A percentile compares a stretch with the other conserved stretches of the same genome.
Evolutionary conservation across 2,888 invertebrate species (phyloP).

Genomic region (Sinopyrophorus schimmeli): DNA sequence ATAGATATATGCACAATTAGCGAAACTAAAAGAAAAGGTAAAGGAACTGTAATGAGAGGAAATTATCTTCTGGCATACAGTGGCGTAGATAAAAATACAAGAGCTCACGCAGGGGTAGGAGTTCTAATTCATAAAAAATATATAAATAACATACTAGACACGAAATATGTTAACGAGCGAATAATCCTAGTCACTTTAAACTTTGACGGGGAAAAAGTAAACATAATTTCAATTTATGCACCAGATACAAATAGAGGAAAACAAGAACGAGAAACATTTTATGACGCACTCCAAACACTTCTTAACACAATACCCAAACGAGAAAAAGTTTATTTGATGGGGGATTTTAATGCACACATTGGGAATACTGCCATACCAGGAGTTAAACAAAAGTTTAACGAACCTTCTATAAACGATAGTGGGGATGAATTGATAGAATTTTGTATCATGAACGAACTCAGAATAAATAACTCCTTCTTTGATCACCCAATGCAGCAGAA

Average conservation of each 20-base stretch:
- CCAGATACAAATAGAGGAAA: not conserved
- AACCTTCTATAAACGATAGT: no score
- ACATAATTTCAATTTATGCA: constrained; percentile 2
- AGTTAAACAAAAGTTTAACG: no score
- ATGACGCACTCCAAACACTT: not conserved
- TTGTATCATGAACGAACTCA: constrained; percentile 3
- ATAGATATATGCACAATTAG: constrained; percentile 1
- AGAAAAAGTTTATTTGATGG: not conserved
- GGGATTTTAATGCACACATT: constrained; percentile 2
- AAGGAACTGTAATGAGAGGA: constrained; percentile 9
- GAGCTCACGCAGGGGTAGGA: constrained; percentile 8
- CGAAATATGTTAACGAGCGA: constrained; percentile 6
- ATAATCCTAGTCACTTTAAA: constrained; percentile 7
- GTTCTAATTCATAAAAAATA: constrained; percentile 1
- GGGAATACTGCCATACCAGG: no score
- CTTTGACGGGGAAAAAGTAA: not conserved
- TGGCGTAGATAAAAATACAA: constrained; percentile 4
- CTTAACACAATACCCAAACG: not conserved
- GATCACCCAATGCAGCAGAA: constrained; percentile 1
- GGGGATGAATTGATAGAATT: constrained; percentile 4
- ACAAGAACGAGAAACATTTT: constrained; percentile 4
- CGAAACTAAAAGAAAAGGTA: constrained; percentile 7
- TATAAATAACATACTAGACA: constrained; percentile 1
- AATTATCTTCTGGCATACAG: constrained; percentile 4
- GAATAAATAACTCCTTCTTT: constrained; percentile 5